Evolutionary conservation across 1,140 invertebrate genomes (phyloP), one percentile per base, ranked within the genome.

Genomic region (Scaptodrosophila lebanonensis): DNA sequence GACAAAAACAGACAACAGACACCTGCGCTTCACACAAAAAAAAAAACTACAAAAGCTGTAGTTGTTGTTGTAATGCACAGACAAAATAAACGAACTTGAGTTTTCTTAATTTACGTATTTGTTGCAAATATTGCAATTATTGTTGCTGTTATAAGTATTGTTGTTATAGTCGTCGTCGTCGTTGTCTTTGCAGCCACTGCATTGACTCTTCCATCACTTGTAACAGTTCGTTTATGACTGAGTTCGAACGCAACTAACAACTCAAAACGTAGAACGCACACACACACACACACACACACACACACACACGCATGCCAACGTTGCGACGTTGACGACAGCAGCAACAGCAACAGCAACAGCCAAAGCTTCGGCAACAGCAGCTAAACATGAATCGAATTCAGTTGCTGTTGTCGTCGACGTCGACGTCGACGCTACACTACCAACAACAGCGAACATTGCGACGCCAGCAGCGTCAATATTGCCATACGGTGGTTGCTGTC

Each of bases 221-320:
- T 52, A 69, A 73, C 71, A 65, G 65, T 73, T 75, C 70, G 69
- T 56, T 68, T 73, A 54, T 60, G 69, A 75, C 71, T 75, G 71
- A 75, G 51, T 59, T 59, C 65, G 65, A 73, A 73, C 67, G 64
- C 65, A 68, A 64, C 70, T 65, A 54, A 73, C 66, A 54, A 62
- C 63, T 62, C 49, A 61, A 53, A 61, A 61, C 62, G 60, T 63
- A 56, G 32, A 62, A 62, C 52, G 51, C 49, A 60, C 49, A 59
- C 56, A 48, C 29, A 8, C 50, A 33, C 52, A 38, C 43, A 50
- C 22, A 25, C 22, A 25, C 22, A 25, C 3, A 8, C 22, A 59
- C 47, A 47, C 18, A 33, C 32, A 42, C 30, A 30, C 38, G 51
- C 58, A 25, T 29, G 51, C 36, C 45, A 8, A 18, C 57, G 49